Evolutionary conservation across 2,888 invertebrate species (phyloP), one percentile per base, ranked within the genome.

Genomic region (Sarcophaga variegata): DNA sequence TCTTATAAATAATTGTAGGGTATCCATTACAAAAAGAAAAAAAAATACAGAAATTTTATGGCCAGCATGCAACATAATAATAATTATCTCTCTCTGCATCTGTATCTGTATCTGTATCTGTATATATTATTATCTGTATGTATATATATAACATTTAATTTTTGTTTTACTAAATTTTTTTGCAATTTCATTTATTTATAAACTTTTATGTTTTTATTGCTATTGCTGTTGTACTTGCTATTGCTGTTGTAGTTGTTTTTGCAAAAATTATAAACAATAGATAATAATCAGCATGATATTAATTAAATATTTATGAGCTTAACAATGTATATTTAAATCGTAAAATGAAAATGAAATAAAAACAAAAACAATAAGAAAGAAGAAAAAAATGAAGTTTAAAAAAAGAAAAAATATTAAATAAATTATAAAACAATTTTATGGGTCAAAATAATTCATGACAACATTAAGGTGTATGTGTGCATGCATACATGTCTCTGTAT

Each of bases 271-370:
- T 64, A 25, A 63, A 74, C 74, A 79, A 79, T 22, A 75, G 79
- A 83, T 79, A 83, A 79, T 79, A 54, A 83, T 79, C 75, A 75
- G 74, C 79, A 83, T 74, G 64, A 63, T 75, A 74, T 83, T 79
- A 75, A 75, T 79, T 79, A 75, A 79, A 83, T 79, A 83, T 79
- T 79, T 83, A 75, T 78, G 59, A 64, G n/a, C 67, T 81, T 54
- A 64, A 71, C 69, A 75, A 62, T 62, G 12, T 25, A 0, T 17
- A 62, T 20, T 62, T 17, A 62, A 11, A 22, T 22, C 8, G 25
- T 64, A 67, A 67, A 67, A 37, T 37, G 20, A 47, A n/a, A 45
- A 47, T 17, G 45, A 20, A 47, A 67, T 67, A 20, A 54, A 54
- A 54, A 54, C 71, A 75, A 54, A 11, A 37, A 60, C 17, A 20